Evolutionary conservation across 2,888 invertebrate genomes (phyloP).

Genomic region (Rhagophthalmus giganteus): DNA sequence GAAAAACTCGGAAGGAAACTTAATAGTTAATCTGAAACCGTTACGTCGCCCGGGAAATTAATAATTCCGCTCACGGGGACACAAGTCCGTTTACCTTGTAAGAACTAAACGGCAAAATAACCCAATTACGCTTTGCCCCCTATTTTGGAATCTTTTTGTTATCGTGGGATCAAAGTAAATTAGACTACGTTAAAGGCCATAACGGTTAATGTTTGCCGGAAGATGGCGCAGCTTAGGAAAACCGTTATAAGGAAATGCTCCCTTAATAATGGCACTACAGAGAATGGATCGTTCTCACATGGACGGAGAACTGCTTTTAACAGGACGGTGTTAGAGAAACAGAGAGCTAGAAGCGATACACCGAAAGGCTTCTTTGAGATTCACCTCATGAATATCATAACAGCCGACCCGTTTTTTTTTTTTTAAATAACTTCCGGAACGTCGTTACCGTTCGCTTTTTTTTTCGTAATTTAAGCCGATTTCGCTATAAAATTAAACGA

Average conservation of each 20-base stretch:
- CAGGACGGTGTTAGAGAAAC: constrained; percentile 14
- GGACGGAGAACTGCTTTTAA: constrained; percentile 20
- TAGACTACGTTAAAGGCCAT: constrained; percentile 23
- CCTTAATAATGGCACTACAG: constrained; percentile 23
- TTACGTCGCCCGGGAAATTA: neutral
- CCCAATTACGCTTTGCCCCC: constrained; percentile 13
- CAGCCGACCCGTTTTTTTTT: constrained; percentile 2
- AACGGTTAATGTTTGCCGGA: constrained; percentile 21
- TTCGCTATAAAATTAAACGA: too few relatives aligned
- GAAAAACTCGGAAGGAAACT: too few relatives aligned
- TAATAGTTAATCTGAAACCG: too few relatives aligned
- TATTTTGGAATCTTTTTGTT: constrained; percentile 18
- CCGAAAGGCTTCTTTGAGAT: constrained; percentile 16
- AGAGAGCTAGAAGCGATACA: too few relatives aligned
- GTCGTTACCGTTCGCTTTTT: too few relatives aligned
- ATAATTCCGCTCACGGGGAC: constrained; percentile 3
- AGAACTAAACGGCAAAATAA: constrained; percentile 13
- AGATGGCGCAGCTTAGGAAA: constrained; percentile 27
- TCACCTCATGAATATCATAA: constrained; percentile 18
- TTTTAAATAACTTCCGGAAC: too few relatives aligned
- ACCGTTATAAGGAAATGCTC: constrained; percentile 27
- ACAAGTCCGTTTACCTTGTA: constrained; percentile 3
- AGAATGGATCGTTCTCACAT: constrained; percentile 25
- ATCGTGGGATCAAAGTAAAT: constrained; percentile 20
- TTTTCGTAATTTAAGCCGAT: too few relatives aligned